These are phyloP conservation scores for Hydrocynus forskahlii DNA, from an alignment of 2,797 vertebrate genomes.

Conservation along the genomic window DNA sequence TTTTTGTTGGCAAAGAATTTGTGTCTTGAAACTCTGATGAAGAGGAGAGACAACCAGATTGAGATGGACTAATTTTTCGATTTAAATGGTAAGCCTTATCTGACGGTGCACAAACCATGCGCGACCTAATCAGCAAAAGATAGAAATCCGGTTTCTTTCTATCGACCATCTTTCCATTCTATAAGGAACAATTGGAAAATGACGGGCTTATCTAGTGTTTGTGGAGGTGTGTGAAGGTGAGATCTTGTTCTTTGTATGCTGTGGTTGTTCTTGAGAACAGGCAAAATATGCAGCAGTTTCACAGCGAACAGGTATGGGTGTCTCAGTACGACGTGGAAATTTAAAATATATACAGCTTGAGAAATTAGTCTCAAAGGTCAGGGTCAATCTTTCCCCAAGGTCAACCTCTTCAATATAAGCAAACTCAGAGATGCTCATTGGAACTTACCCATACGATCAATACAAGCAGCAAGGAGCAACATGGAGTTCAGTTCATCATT, in stretches of 20 bases:
- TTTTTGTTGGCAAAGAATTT: neutral
- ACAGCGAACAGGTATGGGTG: neutral
- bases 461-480: neutral
- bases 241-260: neutral
- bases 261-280: neutral
- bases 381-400: too few species aligned
- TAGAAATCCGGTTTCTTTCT: neutral
- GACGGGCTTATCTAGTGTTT: neutral
- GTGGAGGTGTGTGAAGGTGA: neutral
- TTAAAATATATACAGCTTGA: neutral
- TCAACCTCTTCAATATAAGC: too few species aligned
- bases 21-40: neutral
- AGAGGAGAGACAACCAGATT: neutral
- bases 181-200: neutral
- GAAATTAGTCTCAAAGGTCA: neutral
- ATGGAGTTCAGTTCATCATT: too few species aligned
- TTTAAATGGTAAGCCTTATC: constrained; percentile 41
- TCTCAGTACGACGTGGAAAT: neutral
- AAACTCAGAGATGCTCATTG: too few species aligned
- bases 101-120: constrained; percentile 13
- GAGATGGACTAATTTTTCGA: constrained; percentile 15
- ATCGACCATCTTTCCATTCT: neutral
- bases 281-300: neutral
- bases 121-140: neutral
- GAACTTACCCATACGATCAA: too few species aligned